Base-by-base conservation (phyloP, 2,888 invertebrate genomes). In the Eupsilia transversa region DNA sequence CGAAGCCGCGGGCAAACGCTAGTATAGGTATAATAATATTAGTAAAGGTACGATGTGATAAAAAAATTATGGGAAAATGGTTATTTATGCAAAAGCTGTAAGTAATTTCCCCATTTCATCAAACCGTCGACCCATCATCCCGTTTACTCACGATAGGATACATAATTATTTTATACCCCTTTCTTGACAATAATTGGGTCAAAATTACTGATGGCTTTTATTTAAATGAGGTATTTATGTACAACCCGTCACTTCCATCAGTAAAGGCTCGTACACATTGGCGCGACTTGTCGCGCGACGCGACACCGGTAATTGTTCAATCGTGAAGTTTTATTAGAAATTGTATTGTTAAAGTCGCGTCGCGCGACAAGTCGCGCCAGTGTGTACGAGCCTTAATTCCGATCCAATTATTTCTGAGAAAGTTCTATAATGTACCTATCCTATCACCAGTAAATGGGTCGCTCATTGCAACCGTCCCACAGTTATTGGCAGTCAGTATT, bases 131-230 rank as follows among this genome's bases (percentile, higher is more conserved):
- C 27, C 41, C 27, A 41, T 63, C 27, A 63, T 10, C 43, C 56
- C 12, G 56, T 41, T 66, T n/a, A 30, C 10, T 12, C 14, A 14
- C 41, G 4, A 77, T 46, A 30, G 14, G 5, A 57, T 79, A 61
- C 27, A 41, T 60, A 27, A 41, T 27, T 63, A 41, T 74, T 68
- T 46, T 27, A 66, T 49, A 61, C 17, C n/a, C 20, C 6, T 43
- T 63, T 30, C 54, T 14, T 6, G 43, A 20, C 66, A 49, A 60
- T 41, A 41, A 72, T 35, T 33, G 2, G 27, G 43, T 52, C 9
- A 0, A n/a, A 49, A 76, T 61, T 54, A 54, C 59, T 3, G 17
- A 54, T 17, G 17, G 33, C 7, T 54, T 54, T 33, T 61, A 41
- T 17, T 5, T 49, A 46, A 23, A 33, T 59, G 17, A 0, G 2